Evolutionary conservation across 2,113 vertebrate species (phyloP).

Genomic region (Paramisgurnus dabryanus): DNA sequence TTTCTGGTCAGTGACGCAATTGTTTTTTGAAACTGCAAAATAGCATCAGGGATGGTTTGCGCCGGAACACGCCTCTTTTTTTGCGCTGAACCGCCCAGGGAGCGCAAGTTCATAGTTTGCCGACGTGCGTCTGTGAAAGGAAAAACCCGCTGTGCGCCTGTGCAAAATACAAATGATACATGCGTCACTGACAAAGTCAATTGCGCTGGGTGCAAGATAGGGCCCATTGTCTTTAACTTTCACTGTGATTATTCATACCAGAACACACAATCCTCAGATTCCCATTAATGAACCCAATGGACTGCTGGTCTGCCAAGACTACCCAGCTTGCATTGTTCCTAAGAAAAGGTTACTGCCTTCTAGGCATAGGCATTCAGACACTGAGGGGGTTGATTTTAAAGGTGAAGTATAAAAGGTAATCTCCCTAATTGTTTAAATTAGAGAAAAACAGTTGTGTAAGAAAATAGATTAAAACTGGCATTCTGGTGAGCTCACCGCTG

Average conservation of each 20-base stretch:
- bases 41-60: no score
- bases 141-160: no score
- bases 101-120: no score
- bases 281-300: neutral
- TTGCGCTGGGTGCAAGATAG: no score
- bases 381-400: neutral
- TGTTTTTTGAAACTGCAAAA: no score
- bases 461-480: neutral
- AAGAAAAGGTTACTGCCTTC: neutral
- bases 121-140: no score
- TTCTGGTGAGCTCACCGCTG: slow-evolving; percentile 67
- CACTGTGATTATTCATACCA: neutral
- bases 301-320: neutral
- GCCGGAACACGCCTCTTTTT: no score
- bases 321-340: neutral
- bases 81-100: no score
- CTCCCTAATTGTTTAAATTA: neutral
- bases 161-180: no score
- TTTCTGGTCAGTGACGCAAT: no score
- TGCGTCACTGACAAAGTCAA: no score
- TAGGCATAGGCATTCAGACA: neutral
- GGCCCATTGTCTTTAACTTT: no score
- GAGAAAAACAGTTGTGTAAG: neutral
- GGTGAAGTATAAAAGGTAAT: neutral
- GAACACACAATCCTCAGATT: neutral